A percentile compares a stretch with the other conserved stretches of the same genome.
phyloP scores from a whole-genome alignment of 1,140 invertebrate genomes.

The Archivesica marissinica region DNA sequence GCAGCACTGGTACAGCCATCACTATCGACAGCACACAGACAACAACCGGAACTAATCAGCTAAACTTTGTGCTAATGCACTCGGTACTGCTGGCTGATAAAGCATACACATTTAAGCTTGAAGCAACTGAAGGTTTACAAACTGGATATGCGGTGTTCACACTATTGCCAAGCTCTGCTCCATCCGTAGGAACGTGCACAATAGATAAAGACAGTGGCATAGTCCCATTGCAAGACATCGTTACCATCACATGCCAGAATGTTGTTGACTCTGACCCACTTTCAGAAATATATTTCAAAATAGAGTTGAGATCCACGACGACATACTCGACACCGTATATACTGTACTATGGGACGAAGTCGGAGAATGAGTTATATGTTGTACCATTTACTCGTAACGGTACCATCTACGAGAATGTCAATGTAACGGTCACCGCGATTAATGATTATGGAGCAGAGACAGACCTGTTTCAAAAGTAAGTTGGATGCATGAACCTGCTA shows the following conservation, averaged over 20 bases:
- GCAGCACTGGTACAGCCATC: constrained; percentile 19
- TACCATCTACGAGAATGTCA: constrained; percentile 46
- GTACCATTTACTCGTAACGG: constrained; percentile 60
- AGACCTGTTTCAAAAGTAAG: not conserved
- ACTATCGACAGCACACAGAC: constrained; percentile 55
- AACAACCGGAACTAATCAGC: constrained; percentile 62
- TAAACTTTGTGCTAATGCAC: constrained; percentile 68
- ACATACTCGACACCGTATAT: constrained; percentile 49
- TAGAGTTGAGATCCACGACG: constrained; percentile 59
- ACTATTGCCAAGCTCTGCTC: constrained; percentile 66
- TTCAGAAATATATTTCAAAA: constrained; percentile 68
- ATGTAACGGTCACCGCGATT: constrained; percentile 69
- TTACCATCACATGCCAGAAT: constrained; percentile 66
- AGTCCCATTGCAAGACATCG: constrained; percentile 61
- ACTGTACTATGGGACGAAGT: constrained; percentile 71
- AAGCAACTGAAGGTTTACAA: constrained; percentile 44
- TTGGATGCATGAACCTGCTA: too few relatives aligned
- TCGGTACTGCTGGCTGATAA: constrained; percentile 47
- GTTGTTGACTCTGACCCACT: constrained; percentile 70
- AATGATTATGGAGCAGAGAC: constrained; percentile 70
- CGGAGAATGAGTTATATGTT: constrained; percentile 65
- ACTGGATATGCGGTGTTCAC: constrained; percentile 40
- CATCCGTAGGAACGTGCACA: constrained; percentile 68
- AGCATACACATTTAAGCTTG: constrained; percentile 69
- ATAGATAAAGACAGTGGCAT: constrained; percentile 45